These are phyloP conservation scores for Ceyx margarethae DNA, from an alignment of 2,113 vertebrate genomes.

Conservation along the genomic window DNA sequence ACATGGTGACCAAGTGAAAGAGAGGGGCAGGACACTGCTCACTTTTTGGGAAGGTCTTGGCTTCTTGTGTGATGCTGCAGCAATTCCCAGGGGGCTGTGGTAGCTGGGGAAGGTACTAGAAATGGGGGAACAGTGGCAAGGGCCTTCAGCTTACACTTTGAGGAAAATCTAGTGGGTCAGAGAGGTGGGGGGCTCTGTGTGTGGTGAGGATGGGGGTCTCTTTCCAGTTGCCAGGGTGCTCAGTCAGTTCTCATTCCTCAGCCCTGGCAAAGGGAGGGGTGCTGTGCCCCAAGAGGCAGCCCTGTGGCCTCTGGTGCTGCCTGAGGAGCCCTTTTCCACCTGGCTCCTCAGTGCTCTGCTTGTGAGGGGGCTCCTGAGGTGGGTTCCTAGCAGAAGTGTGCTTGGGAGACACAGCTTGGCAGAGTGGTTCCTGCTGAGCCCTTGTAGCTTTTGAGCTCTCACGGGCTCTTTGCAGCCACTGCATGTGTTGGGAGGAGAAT, in stretches of 20 bases:
- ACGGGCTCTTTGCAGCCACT: neutral
- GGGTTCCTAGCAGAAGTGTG: neutral
- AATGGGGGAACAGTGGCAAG: neutral
- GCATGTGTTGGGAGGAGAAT: rapidly evolving
- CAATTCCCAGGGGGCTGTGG: neutral
- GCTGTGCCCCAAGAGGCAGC: neutral
- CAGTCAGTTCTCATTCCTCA: neutral
- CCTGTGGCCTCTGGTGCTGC: neutral
- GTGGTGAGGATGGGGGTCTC: neutral
- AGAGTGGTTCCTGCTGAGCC: neutral
- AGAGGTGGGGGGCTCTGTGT: neutral
- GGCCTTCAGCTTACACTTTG: neutral
- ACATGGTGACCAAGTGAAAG: rapidly evolving
- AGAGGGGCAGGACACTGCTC: neutral
- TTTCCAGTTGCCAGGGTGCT: rapidly evolving
- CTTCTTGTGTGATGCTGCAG: neutral
- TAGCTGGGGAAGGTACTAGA: neutral
- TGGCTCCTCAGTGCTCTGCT: neutral
- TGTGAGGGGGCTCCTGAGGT: neutral
- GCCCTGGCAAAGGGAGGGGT: neutral
- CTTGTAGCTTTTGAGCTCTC: neutral
- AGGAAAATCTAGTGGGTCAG: neutral
- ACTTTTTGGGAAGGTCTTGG: neutral
- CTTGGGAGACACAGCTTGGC: neutral
- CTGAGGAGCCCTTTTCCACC: neutral